phyloP scores from a whole-genome alignment of 2,113 vertebrate species.

The Epinephelus fuscoguttatus region DNA sequence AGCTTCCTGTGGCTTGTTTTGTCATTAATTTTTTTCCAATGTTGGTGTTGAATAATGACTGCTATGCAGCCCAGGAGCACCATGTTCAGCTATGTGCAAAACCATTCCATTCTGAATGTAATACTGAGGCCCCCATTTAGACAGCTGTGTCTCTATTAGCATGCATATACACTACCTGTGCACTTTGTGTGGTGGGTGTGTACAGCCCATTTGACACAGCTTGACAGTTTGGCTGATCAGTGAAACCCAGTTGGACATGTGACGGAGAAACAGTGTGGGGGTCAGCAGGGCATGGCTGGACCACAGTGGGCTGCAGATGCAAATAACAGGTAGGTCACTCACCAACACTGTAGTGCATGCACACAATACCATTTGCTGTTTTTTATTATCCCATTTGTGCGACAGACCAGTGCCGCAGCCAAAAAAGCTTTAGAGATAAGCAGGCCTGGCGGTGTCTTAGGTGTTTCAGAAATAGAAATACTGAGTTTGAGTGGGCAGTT shows the following conservation, averaged over 20 bases:
- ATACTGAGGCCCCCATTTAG: background rate
- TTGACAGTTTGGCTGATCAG: conserved; percentile 77
- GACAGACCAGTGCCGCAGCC: background rate
- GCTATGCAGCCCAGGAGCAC: conserved; percentile 6
- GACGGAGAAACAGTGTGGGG: conserved; percentile 78
- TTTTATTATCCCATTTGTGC: conserved; percentile 26
- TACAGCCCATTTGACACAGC: conserved; percentile 84
- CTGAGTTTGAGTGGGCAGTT: conserved; percentile 17
- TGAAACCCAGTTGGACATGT: conserved; percentile 83
- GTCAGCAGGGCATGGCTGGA: conserved; percentile 76
- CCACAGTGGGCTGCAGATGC: conserved; percentile 67
- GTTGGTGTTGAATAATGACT: conserved; percentile 29
- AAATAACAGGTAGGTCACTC: conserved; percentile 57
- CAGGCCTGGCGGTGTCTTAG: conserved; percentile 9
- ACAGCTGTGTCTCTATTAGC: background rate
- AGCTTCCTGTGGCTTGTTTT: conserved; percentile 41
- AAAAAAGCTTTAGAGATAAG: conserved; percentile 29
- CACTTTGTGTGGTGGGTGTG: conserved; percentile 63
- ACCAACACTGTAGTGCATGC: conserved; percentile 20
- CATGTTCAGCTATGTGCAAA: background rate
- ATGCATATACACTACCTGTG: conserved; percentile 78
- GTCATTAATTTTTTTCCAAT: conserved; percentile 4
- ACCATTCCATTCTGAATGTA: background rate
- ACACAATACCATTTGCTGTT: conserved; percentile 29
- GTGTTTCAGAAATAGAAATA: conserved; percentile 27